Evolutionary conservation across 2,113 vertebrate species (phyloP).

Genomic region (Paratilapia polleni): DNA sequence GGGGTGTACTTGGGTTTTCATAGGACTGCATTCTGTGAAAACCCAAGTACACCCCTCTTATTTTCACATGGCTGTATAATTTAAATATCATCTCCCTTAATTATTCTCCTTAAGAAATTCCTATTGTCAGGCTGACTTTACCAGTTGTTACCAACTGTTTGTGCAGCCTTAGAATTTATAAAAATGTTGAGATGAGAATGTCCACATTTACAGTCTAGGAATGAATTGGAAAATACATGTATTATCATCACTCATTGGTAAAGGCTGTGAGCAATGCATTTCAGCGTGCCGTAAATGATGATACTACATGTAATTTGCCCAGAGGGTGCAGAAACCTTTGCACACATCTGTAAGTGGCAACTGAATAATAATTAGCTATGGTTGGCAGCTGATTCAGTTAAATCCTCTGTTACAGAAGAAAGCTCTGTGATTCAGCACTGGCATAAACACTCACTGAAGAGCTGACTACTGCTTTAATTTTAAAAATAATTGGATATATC

Average conservation of each 20-base stretch:
- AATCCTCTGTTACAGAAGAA: constrained; percentile 7
- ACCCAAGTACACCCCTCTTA: too few species aligned
- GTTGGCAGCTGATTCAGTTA: constrained; percentile 10
- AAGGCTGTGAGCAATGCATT: constrained; percentile 1
- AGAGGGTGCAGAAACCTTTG: neutral
- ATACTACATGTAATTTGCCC: constrained; percentile 4
- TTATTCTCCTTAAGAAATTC: neutral
- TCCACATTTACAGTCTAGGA: neutral
- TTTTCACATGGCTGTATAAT: too few species aligned
- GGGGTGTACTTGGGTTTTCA: too few species aligned
- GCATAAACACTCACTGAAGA: neutral
- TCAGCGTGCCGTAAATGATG: neutral
- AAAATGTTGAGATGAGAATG: constrained; percentile 1
- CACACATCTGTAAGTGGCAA: neutral
- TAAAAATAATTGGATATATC: constrained; percentile 4
- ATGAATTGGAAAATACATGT: constrained; percentile 17
- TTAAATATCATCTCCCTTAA: neutral
- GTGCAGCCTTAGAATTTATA: neutral
- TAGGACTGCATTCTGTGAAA: too few species aligned
- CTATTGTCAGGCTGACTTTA: neutral
- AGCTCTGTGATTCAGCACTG: neutral
- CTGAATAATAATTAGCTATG: constrained; percentile 20
- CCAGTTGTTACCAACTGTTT: neutral
- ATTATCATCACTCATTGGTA: neutral
- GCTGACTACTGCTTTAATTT: neutral